These are phyloP conservation scores for Mamestra configurata DNA, from an alignment of 1,140 invertebrate species.

Conservation along the genomic window DNA sequence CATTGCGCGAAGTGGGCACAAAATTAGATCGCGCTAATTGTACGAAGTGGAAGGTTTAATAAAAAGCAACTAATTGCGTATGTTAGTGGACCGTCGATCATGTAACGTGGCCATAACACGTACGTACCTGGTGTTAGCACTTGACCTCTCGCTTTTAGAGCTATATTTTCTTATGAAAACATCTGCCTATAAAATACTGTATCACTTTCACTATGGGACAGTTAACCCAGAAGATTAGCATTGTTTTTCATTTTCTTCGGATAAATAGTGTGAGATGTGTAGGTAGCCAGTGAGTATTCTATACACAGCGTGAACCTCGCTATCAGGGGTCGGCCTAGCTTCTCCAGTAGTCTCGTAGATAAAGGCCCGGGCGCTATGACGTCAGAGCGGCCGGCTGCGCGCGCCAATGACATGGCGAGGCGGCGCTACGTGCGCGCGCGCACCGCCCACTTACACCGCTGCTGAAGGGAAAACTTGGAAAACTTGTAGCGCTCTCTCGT, in stretches of 20 bases:
- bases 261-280: not conserved
- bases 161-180: not conserved
- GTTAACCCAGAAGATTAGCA: not conserved
- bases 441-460: slow-evolving; percentile 73
- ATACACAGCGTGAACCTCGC: slow-evolving; percentile 26
- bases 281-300: not conserved
- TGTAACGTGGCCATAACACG: slow-evolving; percentile 20
- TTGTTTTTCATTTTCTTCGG: not conserved
- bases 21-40: slow-evolving; percentile 84
- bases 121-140: slow-evolving; percentile 3
- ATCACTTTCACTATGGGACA: not conserved
- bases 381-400: slow-evolving; percentile 77
- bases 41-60: slow-evolving; percentile 76
- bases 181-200: not conserved
- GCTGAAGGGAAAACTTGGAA: slow-evolving; percentile 75
- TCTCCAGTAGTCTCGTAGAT: slow-evolving; percentile 67
- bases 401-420: slow-evolving; percentile 78
- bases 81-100: slow-evolving; percentile 47
- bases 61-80: slow-evolving; percentile 77
- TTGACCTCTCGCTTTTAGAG: not conserved
- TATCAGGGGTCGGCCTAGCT: slow-evolving; percentile 33
- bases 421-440: slow-evolving; percentile 68
- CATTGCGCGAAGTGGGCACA: slow-evolving; percentile 77
- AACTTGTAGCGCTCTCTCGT: slow-evolving; percentile 56
- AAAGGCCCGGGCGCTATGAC: slow-evolving; percentile 76